Percentiles rank a stretch among this genome's conserved stretches.
phyloP scores from a whole-genome alignment of 2,113 vertebrate species.

The Thalassarche chlororhynchos region DNA sequence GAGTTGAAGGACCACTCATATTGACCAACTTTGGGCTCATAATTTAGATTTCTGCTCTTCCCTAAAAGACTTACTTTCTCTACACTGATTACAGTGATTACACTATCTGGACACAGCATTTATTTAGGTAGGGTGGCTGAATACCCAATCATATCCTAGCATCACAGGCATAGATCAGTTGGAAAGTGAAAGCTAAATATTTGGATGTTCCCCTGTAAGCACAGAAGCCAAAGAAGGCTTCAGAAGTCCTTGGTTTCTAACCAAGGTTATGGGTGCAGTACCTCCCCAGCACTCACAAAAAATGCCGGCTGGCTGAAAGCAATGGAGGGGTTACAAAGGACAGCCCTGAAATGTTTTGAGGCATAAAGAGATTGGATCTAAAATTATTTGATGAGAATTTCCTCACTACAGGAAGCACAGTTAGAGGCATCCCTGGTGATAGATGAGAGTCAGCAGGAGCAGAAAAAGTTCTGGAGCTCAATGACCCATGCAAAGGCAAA shows the following conservation, averaged over 20 bases:
- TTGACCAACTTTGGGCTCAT: not conserved
- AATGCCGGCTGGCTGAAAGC: not conserved
- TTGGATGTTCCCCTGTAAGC: not conserved
- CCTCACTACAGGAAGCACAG: conserved; percentile 52
- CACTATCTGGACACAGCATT: not conserved
- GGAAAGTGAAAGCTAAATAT: not conserved
- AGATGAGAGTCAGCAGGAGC: conserved; percentile 3
- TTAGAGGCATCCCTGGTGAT: not conserved
- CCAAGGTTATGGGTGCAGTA: not conserved
- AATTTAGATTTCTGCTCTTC: not conserved
- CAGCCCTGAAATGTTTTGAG: not conserved
- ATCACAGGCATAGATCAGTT: not conserved
- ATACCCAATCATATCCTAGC: not conserved
- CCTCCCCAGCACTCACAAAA: not conserved
- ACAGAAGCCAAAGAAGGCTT: not conserved
- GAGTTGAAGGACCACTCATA: not conserved
- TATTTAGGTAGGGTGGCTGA: not conserved
- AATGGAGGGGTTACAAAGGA: not conserved
- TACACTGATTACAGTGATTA: not conserved
- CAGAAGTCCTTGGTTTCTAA: not conserved
- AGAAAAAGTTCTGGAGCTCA: conserved; percentile 14
- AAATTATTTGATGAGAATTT: conserved; percentile 24
- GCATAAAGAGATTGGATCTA: not conserved
- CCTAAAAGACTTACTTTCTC: not conserved
- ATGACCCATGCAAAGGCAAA: conserved; percentile 23